Evolutionary conservation across 2,797 vertebrate species (phyloP).

Genomic region (Spizella passerina): DNA sequence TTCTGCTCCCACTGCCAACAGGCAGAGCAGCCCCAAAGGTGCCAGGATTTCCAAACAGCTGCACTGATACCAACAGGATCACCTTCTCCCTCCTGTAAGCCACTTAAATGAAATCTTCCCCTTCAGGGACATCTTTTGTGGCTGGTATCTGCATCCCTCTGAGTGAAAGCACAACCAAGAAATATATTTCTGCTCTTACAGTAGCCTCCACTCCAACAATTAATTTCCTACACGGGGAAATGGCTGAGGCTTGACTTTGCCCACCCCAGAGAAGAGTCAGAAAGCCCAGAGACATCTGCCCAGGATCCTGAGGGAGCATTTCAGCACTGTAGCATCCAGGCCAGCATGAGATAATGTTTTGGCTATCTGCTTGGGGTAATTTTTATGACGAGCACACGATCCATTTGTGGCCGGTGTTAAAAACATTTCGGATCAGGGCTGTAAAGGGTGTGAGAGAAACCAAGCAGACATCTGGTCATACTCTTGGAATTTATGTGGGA

Average conservation of each 20-base stretch:
- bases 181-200: accelerated
- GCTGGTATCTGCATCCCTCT: not conserved
- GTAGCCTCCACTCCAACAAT: not conserved
- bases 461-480: slow-evolving; percentile 37
- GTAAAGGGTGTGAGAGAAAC: slow-evolving; percentile 1
- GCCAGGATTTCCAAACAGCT: not conserved
- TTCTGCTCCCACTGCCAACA: not conserved
- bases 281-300: not conserved
- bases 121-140: not conserved
- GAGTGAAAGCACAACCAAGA: not conserved
- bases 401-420: not conserved
- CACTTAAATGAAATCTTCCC: not conserved
- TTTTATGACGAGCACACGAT: not conserved
- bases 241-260: not conserved
- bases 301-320: not conserved
- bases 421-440: not conserved
- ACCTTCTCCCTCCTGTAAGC: not conserved
- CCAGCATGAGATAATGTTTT: slow-evolving; percentile 36
- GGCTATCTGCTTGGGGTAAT: not conserved
- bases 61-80: not conserved
- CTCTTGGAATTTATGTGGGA: slow-evolving; percentile 52
- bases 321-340: not conserved
- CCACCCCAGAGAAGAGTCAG: not conserved
- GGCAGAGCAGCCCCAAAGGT: not conserved
- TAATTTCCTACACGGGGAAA: not conserved